Percentiles rank a stretch among this genome's conserved stretches.
Evolutionary conservation across 2,113 vertebrate species (phyloP).

Genomic region (Mormoops blainvillei): DNA sequence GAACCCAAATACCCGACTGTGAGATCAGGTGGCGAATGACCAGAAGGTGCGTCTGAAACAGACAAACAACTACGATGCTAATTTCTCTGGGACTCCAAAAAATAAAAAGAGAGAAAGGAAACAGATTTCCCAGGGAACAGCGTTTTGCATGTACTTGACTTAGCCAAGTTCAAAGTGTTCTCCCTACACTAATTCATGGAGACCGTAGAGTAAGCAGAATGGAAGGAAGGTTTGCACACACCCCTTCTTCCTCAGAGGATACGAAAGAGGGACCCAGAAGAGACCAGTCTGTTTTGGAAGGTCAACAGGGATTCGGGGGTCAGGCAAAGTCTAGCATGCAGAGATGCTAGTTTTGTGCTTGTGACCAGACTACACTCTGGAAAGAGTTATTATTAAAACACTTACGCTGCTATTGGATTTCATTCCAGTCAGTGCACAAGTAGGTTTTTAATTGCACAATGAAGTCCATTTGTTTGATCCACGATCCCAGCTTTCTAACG

Average conservation of each 20-base stretch:
- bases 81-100: not conserved
- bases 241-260: not conserved
- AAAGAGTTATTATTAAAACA: conserved; percentile 45
- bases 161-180: not conserved
- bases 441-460: conserved; percentile 53
- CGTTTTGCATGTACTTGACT: not conserved
- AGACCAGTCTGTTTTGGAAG: not conserved
- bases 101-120: conserved; percentile 25
- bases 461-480: conserved; percentile 55
- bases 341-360: not conserved
- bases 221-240: not conserved
- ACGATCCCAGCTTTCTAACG: not conserved
- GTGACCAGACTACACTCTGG: not conserved
- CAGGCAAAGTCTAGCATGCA: no score
- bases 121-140: not conserved
- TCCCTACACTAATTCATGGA: not conserved
- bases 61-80: conserved; percentile 36
- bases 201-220: not conserved
- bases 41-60: conserved; percentile 40
- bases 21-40: conserved; percentile 46
- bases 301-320: not conserved
- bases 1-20: not conserved
- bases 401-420: conserved; percentile 55
- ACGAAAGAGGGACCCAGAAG: no score
- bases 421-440: conserved; percentile 35